A percentile compares a stretch with the other conserved stretches of the same genome.
Conservation (phyloP, 2,113 vertebrate genomes). For the Hucho hucho region DNA sequence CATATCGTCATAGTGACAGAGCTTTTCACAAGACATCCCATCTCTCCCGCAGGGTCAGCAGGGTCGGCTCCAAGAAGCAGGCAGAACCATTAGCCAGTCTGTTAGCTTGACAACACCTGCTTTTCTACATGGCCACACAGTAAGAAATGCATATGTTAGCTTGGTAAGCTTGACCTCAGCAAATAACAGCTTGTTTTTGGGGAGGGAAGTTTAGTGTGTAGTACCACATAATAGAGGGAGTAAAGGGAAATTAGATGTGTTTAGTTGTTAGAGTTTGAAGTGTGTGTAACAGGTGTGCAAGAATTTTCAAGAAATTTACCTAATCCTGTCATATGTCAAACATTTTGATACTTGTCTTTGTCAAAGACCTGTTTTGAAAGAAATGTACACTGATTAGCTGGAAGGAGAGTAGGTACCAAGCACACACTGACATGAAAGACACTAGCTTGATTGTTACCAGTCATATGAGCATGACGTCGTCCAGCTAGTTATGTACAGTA, state of each 20-base stretch:
- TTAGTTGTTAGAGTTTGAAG: neutral
- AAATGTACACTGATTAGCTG: neutral
- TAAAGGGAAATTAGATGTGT: no score
- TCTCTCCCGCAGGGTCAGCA: slow-evolving; percentile 29
- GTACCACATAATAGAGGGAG: no score
- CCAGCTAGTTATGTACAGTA: slow-evolving; percentile 44
- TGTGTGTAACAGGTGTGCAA: neutral
- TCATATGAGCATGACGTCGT: slow-evolving; percentile 39
- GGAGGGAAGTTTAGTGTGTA: no score
- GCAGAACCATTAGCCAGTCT: slow-evolving; percentile 16
- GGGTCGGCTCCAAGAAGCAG: slow-evolving; percentile 20
- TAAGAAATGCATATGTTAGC: neutral
- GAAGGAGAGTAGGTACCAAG: slow-evolving; percentile 52
- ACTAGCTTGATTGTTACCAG: slow-evolving; percentile 62
- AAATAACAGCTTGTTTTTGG: neutral
- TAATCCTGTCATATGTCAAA: neutral
- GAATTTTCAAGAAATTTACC: no score
- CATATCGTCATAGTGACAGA: slow-evolving; percentile 17
- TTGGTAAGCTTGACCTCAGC: neutral
- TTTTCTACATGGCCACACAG: no score
- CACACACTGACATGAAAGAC: slow-evolving; percentile 52
- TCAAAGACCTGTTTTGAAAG: neutral
- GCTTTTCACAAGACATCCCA: slow-evolving; percentile 31
- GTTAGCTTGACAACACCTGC: no score
- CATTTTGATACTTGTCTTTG: neutral